Percentiles rank a stretch among this genome's conserved stretches.
Conservation (phyloP, 2,888 invertebrate species). For the Salticus scenicus region DNA sequence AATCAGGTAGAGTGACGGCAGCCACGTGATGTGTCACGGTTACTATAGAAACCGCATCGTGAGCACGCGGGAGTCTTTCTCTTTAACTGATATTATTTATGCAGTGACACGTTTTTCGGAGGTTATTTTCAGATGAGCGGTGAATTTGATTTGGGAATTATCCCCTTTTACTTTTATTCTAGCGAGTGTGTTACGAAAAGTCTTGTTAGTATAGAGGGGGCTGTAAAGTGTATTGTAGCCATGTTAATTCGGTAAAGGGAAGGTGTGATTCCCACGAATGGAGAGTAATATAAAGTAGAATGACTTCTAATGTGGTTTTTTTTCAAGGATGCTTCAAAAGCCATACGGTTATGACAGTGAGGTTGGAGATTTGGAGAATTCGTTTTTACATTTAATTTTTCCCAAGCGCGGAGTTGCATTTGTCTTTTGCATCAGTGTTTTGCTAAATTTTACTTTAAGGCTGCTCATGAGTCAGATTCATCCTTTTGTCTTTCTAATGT, state of each 20-base stretch:
- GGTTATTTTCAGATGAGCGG: constrained; percentile 32
- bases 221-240: background rate
- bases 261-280: constrained; percentile 5
- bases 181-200: background rate
- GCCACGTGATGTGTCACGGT: constrained; percentile 17
- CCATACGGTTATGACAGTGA: no score
- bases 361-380: no score
- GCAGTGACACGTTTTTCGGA: constrained; percentile 39
- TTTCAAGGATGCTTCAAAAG: no score
- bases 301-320: background rate
- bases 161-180: constrained; percentile 26
- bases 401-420: no score
- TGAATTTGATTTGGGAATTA: constrained; percentile 47
- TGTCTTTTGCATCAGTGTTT: no score
- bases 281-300: background rate
- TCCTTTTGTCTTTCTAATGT: no score
- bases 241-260: background rate
- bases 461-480: no score
- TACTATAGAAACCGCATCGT: background rate
- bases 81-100: constrained; percentile 47
- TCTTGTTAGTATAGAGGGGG: background rate
- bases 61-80: constrained; percentile 2
- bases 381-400: no score
- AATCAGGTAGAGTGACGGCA: constrained; percentile 53
- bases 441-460: no score